phyloP scores from a whole-genome alignment of 2,113 vertebrate genomes.

The Podiceps cristatus region DNA sequence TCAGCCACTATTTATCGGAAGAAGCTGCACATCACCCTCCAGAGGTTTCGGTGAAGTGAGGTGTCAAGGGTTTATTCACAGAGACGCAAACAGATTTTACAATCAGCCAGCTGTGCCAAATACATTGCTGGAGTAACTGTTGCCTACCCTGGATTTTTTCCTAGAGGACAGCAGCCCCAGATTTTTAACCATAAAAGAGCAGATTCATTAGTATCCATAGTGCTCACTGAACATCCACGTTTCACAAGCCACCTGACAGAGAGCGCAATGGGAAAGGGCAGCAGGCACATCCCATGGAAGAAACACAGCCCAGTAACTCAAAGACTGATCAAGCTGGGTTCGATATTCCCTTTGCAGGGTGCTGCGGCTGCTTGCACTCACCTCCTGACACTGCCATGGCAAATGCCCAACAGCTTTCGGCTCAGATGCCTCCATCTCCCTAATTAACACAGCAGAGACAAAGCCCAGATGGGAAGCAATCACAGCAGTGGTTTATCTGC shows the following conservation, averaged over 20 bases:
- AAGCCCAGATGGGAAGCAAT: background rate
- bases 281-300: background rate
- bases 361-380: background rate
- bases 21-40: background rate
- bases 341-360: background rate
- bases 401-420: background rate
- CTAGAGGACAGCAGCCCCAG: background rate
- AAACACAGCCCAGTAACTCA: fast-evolving
- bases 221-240: background rate
- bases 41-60: background rate
- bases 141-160: background rate
- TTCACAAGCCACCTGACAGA: background rate
- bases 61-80: background rate
- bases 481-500: background rate
- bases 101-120: background rate
- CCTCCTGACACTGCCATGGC: background rate
- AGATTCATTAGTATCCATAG: background rate
- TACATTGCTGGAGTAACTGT: background rate
- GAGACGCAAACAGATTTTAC: background rate
- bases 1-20: background rate
- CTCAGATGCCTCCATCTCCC: background rate
- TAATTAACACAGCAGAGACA: background rate
- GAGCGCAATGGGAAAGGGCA: background rate
- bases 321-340: background rate
- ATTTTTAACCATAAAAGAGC: background rate